A percentile compares a stretch with the other conserved stretches of the same genome.
These are phyloP conservation scores for Podarcis raffonei DNA, from an alignment of 2,113 vertebrate species.

Conservation along the genomic window DNA sequence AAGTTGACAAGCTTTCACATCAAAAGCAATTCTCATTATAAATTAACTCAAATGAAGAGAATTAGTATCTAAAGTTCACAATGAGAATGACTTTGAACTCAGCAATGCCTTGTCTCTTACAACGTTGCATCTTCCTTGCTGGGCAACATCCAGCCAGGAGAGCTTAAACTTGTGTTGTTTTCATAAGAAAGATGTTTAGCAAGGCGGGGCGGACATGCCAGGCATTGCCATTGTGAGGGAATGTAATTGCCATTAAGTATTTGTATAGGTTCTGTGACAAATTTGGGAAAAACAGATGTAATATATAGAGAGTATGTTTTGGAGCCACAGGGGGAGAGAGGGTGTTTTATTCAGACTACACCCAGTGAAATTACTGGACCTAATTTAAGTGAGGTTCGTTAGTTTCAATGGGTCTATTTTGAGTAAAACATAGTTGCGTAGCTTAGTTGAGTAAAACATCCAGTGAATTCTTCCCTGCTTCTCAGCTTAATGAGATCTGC, in stretches of 20 bases:
- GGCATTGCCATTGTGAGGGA: not conserved
- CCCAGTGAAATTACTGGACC: no score
- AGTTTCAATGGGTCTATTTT: no score
- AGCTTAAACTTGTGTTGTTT: slow-evolving; percentile 23
- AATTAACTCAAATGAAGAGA: slow-evolving; percentile 28
- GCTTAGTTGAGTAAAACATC: no score
- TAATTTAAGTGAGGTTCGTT: no score
- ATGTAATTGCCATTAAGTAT: not conserved
- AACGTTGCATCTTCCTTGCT: not conserved
- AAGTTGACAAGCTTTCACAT: slow-evolving; percentile 32
- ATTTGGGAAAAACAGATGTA: not conserved
- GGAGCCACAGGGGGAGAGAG: not conserved
- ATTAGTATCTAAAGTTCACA: slow-evolving; percentile 24
- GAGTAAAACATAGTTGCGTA: not conserved
- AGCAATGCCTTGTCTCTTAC: not conserved
- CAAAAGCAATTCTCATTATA: not conserved
- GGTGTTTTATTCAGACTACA: no score
- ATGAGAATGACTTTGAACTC: not conserved
- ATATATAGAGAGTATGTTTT: not conserved
- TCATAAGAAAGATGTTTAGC: not conserved
- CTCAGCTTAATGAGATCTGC: not conserved
- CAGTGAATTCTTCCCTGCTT: not conserved
- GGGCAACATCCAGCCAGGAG: not conserved
- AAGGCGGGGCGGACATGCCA: not conserved
- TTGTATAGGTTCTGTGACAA: not conserved